Percentiles rank a stretch among this genome's conserved stretches.
phyloP scores from a whole-genome alignment of 2,113 vertebrate species.

The Entelurus aequoreus region DNA sequence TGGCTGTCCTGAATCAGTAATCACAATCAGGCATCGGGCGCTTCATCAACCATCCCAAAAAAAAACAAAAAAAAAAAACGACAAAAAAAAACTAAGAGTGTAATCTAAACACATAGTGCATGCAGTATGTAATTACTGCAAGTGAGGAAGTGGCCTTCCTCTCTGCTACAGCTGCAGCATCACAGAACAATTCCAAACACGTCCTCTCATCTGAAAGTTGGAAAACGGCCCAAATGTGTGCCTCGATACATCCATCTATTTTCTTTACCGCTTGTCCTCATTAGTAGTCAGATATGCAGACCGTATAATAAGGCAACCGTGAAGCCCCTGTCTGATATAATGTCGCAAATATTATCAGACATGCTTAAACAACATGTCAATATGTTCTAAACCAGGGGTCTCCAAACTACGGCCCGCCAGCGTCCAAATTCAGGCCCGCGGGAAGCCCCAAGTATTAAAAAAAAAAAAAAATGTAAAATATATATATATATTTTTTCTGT shows the following conservation, averaged over 20 bases:
- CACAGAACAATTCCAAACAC: slow-evolving; percentile 46
- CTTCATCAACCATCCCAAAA: slow-evolving; percentile 65
- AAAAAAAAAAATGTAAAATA: too few relatives aligned
- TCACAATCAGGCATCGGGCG: slow-evolving; percentile 59
- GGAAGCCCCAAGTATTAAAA: too few relatives aligned
- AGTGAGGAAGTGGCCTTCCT: slow-evolving; percentile 45
- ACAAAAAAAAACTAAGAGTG: slow-evolving; percentile 30
- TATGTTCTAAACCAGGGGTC: too few relatives aligned
- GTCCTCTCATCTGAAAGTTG: slow-evolving; percentile 26
- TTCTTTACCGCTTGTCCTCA: too few relatives aligned
- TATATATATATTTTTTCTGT: too few relatives aligned
- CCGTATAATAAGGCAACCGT: too few relatives aligned
- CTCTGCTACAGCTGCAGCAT: slow-evolving; percentile 60
- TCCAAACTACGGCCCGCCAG: too few relatives aligned
- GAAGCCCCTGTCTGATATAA: too few relatives aligned
- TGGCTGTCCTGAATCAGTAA: slow-evolving; percentile 36
- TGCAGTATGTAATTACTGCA: slow-evolving; percentile 60
- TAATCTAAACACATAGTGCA: slow-evolving; percentile 53
- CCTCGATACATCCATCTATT: background rate
- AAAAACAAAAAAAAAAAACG: background rate
- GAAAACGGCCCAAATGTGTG: slow-evolving; percentile 29
- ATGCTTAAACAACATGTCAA: too few relatives aligned
- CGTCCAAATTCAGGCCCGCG: too few relatives aligned
- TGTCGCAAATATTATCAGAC: too few relatives aligned
- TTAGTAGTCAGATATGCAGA: too few relatives aligned